Percentiles rank a stretch among this genome's conserved stretches.
Evolutionary conservation across 2,113 vertebrate species (phyloP).

Genomic region (Diadophis punctatus): DNA sequence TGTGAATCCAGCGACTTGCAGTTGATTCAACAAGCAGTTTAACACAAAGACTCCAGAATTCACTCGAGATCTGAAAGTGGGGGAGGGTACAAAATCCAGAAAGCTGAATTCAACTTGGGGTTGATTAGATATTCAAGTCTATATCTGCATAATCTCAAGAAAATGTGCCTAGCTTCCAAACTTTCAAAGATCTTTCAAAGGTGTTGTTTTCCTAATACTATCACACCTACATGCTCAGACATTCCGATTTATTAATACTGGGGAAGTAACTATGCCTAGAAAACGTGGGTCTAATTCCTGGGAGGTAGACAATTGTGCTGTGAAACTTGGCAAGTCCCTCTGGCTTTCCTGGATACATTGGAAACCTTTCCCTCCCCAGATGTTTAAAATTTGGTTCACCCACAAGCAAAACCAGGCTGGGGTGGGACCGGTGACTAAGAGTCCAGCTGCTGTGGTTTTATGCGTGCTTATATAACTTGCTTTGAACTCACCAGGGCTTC

Average conservation of each 20-base stretch:
- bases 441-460: neutral
- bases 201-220: neutral
- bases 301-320: neutral
- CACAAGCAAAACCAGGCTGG: neutral
- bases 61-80: neutral
- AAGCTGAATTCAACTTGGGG: neutral
- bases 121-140: neutral
- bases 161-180: neutral
- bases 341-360: neutral
- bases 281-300: neutral
- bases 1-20: neutral
- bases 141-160: neutral
- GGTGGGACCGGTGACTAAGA: neutral
- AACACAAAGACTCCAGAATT: neutral
- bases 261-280: neutral
- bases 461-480: too few species aligned
- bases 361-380: neutral
- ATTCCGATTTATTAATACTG: neutral
- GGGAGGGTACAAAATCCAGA: neutral
- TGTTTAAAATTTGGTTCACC: neutral
- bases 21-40: neutral
- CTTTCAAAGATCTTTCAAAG: neutral
- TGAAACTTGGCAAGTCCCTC: neutral
- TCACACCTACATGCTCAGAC: neutral
- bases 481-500: neutral